Evolutionary conservation across 2,113 vertebrate species (phyloP).

Genomic region (Daboia siamensis): DNA sequence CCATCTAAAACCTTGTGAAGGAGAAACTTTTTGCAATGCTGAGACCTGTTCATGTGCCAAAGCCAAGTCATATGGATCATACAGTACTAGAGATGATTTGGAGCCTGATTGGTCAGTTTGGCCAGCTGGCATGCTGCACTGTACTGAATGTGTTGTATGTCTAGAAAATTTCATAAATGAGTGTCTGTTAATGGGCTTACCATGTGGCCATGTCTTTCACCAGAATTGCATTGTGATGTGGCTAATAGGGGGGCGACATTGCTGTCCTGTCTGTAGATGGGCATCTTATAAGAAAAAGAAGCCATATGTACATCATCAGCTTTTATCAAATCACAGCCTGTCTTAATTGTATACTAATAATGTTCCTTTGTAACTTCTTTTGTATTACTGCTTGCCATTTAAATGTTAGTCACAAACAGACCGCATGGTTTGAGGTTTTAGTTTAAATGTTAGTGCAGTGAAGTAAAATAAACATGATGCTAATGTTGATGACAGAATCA

Average conservation of each 20-base stretch:
- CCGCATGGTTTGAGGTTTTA: slow-evolving; percentile 78
- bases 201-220: slow-evolving; percentile 94
- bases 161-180: slow-evolving; percentile 86
- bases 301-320: slow-evolving; percentile 65
- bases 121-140: slow-evolving; percentile 82
- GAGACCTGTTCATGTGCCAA: slow-evolving; percentile 56
- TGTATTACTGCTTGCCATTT: slow-evolving; percentile 81
- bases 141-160: slow-evolving; percentile 95
- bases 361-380: slow-evolving; percentile 68
- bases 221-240: slow-evolving; percentile 94
- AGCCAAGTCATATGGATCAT: slow-evolving; percentile 41
- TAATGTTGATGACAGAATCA: slow-evolving; percentile 67
- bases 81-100: slow-evolving; percentile 34
- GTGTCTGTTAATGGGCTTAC: slow-evolving; percentile 88
- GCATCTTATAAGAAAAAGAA: slow-evolving; percentile 92
- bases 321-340: slow-evolving; percentile 46
- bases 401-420: slow-evolving; percentile 79
- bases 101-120: slow-evolving; percentile 83
- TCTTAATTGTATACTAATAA: slow-evolving; percentile 61
- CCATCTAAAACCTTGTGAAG: background rate
- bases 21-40: slow-evolving; percentile 14
- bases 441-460: slow-evolving; percentile 78
- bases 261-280: slow-evolving; percentile 96
- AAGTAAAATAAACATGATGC: slow-evolving; percentile 71
- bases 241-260: slow-evolving; percentile 87